These are phyloP conservation scores for Esox lucius DNA, from an alignment of 2,797 vertebrate genomes.

Conservation along the genomic window DNA sequence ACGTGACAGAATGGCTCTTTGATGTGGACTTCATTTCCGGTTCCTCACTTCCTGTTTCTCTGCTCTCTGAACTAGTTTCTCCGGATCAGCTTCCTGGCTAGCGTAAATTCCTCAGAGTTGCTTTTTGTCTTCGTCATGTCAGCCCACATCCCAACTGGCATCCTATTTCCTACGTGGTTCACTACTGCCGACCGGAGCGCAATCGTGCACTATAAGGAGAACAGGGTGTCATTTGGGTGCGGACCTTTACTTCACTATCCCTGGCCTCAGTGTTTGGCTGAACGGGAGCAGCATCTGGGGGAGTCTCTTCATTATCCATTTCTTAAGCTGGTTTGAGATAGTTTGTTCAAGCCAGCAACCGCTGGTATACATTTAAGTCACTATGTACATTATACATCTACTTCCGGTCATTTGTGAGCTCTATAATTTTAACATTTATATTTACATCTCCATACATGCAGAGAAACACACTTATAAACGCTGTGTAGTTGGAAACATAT, in stretches of 20 bases:
- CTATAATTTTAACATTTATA: constrained; percentile 27
- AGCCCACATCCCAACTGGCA: background rate
- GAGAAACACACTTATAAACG: background rate
- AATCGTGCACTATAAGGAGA: too few species aligned
- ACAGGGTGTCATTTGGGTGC: background rate
- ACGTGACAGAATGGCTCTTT: background rate
- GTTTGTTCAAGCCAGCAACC: background rate
- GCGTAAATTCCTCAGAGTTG: background rate
- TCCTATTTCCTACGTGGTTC: too few species aligned
- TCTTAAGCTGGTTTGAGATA: background rate
- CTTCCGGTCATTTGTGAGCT: constrained; percentile 5
- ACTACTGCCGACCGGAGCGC: too few species aligned
- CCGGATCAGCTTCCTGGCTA: constrained; percentile 9
- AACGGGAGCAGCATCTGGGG: background rate
- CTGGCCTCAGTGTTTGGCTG: background rate
- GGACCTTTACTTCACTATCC: background rate
- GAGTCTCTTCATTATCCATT: too few species aligned
- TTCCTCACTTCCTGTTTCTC: constrained; percentile 1
- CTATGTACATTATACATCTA: background rate
- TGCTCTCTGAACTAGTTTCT: background rate
- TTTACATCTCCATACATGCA: constrained; percentile 19
- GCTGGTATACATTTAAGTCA: background rate
- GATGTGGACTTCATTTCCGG: background rate
- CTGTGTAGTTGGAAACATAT: background rate
- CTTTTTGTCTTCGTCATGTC: background rate